Conservation (phyloP, 2,888 invertebrate species). For the Microplitis deprimator region DNA sequence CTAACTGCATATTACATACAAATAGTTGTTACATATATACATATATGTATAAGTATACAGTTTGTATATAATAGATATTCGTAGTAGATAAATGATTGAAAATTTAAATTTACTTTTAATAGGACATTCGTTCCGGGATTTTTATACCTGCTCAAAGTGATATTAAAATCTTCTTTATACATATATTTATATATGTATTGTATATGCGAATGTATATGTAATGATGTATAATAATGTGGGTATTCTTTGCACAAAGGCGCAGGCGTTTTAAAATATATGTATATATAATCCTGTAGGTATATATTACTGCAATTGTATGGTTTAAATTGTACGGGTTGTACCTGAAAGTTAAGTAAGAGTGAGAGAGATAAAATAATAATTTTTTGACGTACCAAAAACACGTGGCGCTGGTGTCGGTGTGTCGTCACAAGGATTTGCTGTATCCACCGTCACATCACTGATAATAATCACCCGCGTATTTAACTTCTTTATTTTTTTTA, state of each 20-base stretch:
- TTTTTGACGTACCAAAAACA: slow-evolving; percentile 13
- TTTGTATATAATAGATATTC: slow-evolving; percentile 4
- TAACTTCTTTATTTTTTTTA: neutral
- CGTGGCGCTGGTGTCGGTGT: slow-evolving; percentile 26
- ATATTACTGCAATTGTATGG: neutral
- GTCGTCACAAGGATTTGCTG: slow-evolving; percentile 13
- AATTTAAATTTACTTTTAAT: slow-evolving; percentile 22
- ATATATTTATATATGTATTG: neutral
- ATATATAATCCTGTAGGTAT: neutral
- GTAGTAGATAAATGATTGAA: neutral
- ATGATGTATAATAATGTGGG: neutral
- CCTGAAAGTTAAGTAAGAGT: neutral
- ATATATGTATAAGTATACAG: neutral
- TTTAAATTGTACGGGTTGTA: neutral
- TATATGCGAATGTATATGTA: neutral
- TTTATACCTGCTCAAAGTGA: slow-evolving; percentile 26
- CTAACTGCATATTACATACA: neutral
- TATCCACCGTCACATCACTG: neutral
- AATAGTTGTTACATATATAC: neutral
- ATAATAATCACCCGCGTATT: slow-evolving; percentile 4
- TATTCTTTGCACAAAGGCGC: slow-evolving; percentile 35
- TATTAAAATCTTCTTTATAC: neutral
- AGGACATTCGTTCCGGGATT: slow-evolving; percentile 34
- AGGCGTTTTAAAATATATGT: slow-evolving; percentile 13
- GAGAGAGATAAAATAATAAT: neutral